Percentiles rank a stretch among this genome's conserved stretches.
Conservation (phyloP, 2,797 vertebrate genomes). For the Labeo calbasu region DNA sequence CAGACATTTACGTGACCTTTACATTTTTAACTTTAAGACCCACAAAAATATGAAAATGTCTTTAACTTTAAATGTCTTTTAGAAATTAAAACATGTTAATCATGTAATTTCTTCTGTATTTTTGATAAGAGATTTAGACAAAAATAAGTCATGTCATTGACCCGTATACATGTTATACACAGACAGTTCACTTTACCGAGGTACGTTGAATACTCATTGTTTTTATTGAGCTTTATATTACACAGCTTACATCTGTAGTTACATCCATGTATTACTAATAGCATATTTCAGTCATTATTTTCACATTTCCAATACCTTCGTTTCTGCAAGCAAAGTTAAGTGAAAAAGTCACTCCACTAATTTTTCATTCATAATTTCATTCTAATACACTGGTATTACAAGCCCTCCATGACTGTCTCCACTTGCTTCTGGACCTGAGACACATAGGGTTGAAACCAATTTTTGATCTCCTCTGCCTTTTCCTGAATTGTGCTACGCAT, state of each 20-base stretch:
- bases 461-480: constrained; percentile 68
- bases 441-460: constrained; percentile 74
- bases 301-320: not conserved
- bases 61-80: too few species aligned
- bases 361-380: not conserved
- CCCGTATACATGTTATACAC: not conserved
- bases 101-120: not conserved
- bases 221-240: constrained; percentile 28
- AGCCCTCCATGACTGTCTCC: constrained; percentile 17
- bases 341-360: not conserved
- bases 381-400: constrained; percentile 17
- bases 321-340: not conserved
- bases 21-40: not conserved
- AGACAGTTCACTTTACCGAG: not conserved
- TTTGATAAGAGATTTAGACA: not conserved
- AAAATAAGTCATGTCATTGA: not conserved
- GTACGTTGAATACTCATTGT: not conserved
- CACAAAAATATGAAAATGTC: not conserved
- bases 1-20: not conserved
- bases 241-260: not conserved
- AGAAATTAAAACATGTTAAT: not conserved
- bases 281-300: not conserved
- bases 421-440: constrained; percentile 62
- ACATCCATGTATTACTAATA: not conserved
- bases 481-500: constrained; percentile 67